Percentiles rank a stretch among this genome's conserved stretches.
phyloP scores from a whole-genome alignment of 2,113 vertebrate species.

The Spheniscus mendiculus region DNA sequence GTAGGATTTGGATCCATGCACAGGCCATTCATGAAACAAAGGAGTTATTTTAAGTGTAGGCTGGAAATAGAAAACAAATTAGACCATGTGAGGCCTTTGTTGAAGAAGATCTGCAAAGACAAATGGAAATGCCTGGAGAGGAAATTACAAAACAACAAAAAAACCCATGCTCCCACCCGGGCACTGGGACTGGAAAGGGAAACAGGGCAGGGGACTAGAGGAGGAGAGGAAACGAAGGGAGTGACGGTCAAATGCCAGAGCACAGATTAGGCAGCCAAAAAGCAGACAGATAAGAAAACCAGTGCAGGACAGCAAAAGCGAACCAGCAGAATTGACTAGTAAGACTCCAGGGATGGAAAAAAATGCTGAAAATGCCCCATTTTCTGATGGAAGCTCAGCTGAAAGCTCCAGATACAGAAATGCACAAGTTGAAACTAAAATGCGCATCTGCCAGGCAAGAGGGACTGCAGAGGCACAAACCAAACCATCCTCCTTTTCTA shows the following conservation, averaged over 20 bases:
- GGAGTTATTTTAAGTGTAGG: slow-evolving; percentile 51
- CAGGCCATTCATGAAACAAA: slow-evolving; percentile 45
- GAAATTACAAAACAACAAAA: slow-evolving; percentile 2
- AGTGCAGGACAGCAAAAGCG: not conserved
- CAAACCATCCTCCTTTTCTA: not conserved
- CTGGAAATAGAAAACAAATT: slow-evolving; percentile 64
- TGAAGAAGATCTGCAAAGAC: slow-evolving; percentile 56
- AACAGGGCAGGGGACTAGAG: not conserved
- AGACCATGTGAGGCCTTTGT: slow-evolving; percentile 16
- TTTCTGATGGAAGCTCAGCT: not conserved
- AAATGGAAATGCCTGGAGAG: slow-evolving; percentile 41
- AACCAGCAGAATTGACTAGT: not conserved
- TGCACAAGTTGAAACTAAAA: not conserved
- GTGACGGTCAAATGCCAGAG: not conserved
- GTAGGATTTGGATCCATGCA: slow-evolving; percentile 11
- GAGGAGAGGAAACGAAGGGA: not conserved
- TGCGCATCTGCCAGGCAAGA: not conserved
- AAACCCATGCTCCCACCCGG: not conserved
- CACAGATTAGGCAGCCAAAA: not conserved
- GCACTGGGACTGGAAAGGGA: not conserved
- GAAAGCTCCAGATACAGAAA: not conserved
- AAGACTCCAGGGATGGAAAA: not conserved
- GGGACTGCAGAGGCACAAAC: not conserved
- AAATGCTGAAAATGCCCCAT: not conserved
- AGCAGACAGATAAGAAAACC: not conserved